Percentiles rank a stretch among this genome's conserved stretches.
phyloP scores from a whole-genome alignment of 2,113 vertebrate species.

The Aix galericulata region DNA sequence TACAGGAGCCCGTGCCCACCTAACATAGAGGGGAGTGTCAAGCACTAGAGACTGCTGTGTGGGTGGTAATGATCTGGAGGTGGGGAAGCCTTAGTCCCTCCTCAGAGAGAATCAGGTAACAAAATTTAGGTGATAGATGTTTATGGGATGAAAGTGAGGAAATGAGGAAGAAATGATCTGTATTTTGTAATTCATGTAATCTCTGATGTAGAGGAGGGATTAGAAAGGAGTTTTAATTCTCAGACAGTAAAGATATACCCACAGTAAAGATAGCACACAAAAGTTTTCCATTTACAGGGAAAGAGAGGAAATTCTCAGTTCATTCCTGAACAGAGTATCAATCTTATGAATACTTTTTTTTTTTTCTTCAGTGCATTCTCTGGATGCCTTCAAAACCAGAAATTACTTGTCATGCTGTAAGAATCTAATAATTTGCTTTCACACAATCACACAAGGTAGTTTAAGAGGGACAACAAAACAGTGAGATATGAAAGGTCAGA shows the following conservation, averaged over 20 bases:
- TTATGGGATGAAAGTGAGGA: background rate
- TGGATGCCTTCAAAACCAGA: background rate
- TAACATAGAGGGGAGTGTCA: background rate
- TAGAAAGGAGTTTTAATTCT: background rate
- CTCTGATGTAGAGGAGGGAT: background rate
- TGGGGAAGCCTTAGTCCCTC: background rate
- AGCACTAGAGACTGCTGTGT: background rate
- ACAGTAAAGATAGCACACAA: background rate
- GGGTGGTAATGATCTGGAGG: background rate
- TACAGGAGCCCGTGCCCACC: background rate
- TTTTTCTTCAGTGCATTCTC: background rate
- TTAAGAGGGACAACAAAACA: background rate
- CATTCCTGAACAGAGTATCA: background rate
- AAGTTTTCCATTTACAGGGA: background rate
- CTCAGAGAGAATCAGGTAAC: background rate
- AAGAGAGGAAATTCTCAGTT: background rate
- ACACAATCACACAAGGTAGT: background rate
- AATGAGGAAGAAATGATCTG: background rate
- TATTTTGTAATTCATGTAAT: background rate
- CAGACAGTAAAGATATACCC: background rate
- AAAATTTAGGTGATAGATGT: background rate
- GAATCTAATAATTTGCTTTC: background rate
- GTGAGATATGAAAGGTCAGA: background rate
- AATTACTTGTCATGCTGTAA: background rate
- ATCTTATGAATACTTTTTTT: background rate